Conservation (phyloP, 1,140 invertebrate species). For the Liolophura sinensis region DNA sequence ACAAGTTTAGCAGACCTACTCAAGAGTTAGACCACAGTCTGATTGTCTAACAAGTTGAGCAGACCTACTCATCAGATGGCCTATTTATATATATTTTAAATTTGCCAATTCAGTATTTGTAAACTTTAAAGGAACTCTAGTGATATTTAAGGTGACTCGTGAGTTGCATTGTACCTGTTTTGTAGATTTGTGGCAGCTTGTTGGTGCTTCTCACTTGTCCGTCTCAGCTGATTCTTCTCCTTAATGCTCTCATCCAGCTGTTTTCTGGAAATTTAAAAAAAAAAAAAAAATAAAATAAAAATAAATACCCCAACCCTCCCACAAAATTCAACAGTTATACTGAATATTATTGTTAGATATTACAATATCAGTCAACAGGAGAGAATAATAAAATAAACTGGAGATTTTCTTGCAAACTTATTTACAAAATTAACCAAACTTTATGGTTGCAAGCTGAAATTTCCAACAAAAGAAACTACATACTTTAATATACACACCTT, state of each 20-base stretch:
- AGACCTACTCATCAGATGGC: no score
- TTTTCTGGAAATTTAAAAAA: constrained; percentile 22
- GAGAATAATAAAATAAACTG: not conserved
- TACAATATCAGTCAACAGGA: not conserved
- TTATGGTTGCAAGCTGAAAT: no score
- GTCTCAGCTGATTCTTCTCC: constrained; percentile 29
- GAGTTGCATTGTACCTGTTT: constrained; percentile 29
- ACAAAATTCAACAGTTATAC: not conserved
- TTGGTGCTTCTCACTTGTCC: constrained; percentile 34
- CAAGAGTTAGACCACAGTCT: no score
- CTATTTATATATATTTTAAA: no score
- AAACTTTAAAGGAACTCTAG: not conserved
- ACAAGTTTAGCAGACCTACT: no score
- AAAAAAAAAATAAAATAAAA: not conserved
- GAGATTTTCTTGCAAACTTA: not conserved
- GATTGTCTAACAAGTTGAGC: no score
- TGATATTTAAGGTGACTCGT: not conserved
- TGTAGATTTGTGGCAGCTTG: constrained; percentile 29
- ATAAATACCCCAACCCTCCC: not conserved
- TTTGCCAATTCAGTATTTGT: no score
- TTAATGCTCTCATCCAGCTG: constrained; percentile 28
- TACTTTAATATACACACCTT: constrained; percentile 24
- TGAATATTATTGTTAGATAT: not conserved
- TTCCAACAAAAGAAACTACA: not conserved
- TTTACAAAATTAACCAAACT: no score